phyloP scores from a whole-genome alignment of 2,888 invertebrate genomes.

The Torymus tubicola region DNA sequence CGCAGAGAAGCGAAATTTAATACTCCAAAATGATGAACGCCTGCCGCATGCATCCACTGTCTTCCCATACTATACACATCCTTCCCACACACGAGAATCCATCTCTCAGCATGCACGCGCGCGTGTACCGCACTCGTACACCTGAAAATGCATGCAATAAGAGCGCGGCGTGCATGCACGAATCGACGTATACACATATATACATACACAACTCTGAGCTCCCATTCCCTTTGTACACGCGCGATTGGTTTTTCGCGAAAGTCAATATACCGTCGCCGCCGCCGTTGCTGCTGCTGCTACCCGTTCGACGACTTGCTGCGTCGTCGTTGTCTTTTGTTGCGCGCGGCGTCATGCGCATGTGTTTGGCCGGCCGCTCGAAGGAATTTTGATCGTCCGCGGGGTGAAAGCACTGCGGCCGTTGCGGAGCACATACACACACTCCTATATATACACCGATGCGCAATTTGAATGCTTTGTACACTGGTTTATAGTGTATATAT shows the following conservation, averaged over 20 bases:
- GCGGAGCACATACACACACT: background rate
- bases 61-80: no score
- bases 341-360: background rate
- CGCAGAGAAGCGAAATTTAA: no score
- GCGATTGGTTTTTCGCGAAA: slow-evolving; percentile 40
- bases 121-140: background rate
- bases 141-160: slow-evolving; percentile 7
- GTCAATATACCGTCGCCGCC: slow-evolving; percentile 11
- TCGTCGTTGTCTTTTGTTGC: background rate
- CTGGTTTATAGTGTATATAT: no score
- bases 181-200: background rate
- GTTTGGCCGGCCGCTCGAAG: background rate
- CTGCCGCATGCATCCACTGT: no score
- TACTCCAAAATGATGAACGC: no score
- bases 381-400: slow-evolving; percentile 4
- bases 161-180: background rate
- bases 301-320: background rate
- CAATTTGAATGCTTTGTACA: background rate
- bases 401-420: background rate
- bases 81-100: background rate
- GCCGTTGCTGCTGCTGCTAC: background rate
- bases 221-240: background rate
- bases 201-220: no score
- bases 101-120: background rate
- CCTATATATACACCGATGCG: background rate